Evolutionary conservation across 2,888 invertebrate species (phyloP), one percentile per base, ranked within the genome.

Genomic region (Tinea semifulvella): DNA sequence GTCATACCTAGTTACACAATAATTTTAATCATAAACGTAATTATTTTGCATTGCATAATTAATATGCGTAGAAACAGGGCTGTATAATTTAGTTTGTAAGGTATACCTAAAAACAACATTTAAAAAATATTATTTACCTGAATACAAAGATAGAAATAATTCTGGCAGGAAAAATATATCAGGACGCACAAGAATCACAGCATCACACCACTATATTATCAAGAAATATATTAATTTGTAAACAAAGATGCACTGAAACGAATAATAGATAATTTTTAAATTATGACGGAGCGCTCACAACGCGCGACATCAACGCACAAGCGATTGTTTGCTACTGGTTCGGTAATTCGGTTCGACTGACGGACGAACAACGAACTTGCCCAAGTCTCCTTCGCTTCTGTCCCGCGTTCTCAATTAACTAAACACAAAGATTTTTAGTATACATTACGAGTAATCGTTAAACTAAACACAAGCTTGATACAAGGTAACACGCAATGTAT

Each of bases 271-370:
- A 18, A 18, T 16, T 14, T 16, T 8, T 14, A 18, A 18, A 14
- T 4, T 18, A 36, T 36, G 16, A 18, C 2, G 18, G 36, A 17
- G 10, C 17, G 36, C 18, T 14, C 11, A 18, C 36, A 18, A 18
- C 36, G 50, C 53, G 50, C 49, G 49, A 53, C 50, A 48, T 49
- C 26, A 17, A 49, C 35, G 43, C 35, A 46, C 47, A 43, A 44
- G 46, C 22, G 52, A 47, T 58, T 54, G 52, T 59, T 55, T 58
- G 58, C 57, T 60, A 45, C 45, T 45, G 45, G 16, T 17, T 20
- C 31, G 20, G 35, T 4, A 28, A 7, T 22, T 22, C 25, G 25
- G 5, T 22, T 8, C 25, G 25, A 7, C n/a, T n/a, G n/a, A 31
- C 31, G 11, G 13, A 31, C 31, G 31, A 31, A 31, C 31, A 31